These are phyloP conservation scores for Andrena cerasifolii DNA, from an alignment of 1,140 invertebrate genomes.

Conservation along the genomic window DNA sequence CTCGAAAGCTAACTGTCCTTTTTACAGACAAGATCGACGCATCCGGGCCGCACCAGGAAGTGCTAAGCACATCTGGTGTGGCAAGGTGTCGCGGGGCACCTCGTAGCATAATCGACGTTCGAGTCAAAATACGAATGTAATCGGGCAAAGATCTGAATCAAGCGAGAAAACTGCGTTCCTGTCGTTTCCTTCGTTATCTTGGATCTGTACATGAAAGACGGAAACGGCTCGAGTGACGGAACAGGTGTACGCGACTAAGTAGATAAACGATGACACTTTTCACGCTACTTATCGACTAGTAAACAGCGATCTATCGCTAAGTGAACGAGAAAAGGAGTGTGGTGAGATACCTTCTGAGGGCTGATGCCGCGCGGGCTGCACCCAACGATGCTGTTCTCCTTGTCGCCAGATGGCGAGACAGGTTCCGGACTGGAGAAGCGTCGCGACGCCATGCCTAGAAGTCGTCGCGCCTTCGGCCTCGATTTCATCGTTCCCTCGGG, in stretches of 20 bases:
- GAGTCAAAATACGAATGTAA: too few species aligned
- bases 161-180: not conserved
- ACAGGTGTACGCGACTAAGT: not conserved
- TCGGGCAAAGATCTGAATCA: not conserved
- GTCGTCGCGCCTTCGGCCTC: conserved; percentile 56
- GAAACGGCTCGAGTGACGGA: not conserved
- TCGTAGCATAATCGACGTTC: not conserved
- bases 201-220: not conserved
- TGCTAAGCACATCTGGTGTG: too few species aligned
- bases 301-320: too few species aligned
- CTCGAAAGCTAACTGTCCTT: too few species aligned
- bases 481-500: conserved; percentile 68
- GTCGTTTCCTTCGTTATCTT: not conserved
- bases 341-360: conserved; percentile 72
- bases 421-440: conserved; percentile 62
- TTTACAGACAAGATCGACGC: too few species aligned
- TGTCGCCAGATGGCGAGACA: conserved; percentile 60
- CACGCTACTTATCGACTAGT: not conserved
- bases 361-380: conserved; percentile 65
- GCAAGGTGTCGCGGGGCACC: too few species aligned
- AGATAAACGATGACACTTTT: not conserved
- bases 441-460: conserved; percentile 72
- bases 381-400: conserved; percentile 71
- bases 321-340: not conserved
- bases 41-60: too few species aligned